Evolutionary conservation across 2,888 invertebrate genomes (phyloP), one percentile per base, ranked within the genome.

Genomic region (Acheta domesticus): DNA sequence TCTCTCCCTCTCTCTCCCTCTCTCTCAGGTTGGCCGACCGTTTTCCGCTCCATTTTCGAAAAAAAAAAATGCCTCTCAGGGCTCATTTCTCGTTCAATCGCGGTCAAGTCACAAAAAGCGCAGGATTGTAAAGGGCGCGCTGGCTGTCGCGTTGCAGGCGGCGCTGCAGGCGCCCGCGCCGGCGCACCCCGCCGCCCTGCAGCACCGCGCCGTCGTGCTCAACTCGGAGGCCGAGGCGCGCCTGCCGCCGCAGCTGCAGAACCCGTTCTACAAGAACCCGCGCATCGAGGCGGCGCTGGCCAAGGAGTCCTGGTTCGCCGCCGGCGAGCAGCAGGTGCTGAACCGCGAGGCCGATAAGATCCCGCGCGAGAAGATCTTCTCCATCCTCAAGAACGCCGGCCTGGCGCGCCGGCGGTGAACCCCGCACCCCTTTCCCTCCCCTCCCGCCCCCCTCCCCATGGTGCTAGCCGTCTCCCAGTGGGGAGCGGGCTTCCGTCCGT

Each of bases 341-440:
- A 91, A 94, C 84, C 89, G 95, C 16, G 94, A 94, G 84, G 92
- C 94, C 0, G 94, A 95, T 84, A 93, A 93, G 86, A 95, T 95
- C 81, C 92, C 94, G 0, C 89, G 95, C 2, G 91, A 92, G 82
- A 92, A 91, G 85, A 93, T 95, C 80, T 93, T 91, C 83, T 91
- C 92, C 84, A 91, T 94, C 81, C 90, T 95, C 78, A 92, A 92
- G 85, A 91, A 90, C 85, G 94, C 94, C 19, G 93, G 94, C 12
- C 91, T 92, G 83, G 87, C 89, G 12, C 83, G 84, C 49, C 82
- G 84, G 62, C 80, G 77, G 48, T 75, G 80, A 79, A 20, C 5
- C 21, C 21, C 3, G 1, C 8, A 1, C 8, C 8, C 36, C 36
- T 8, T 8, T 8, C 8, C 36, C 8, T 1, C 36, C 36, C 36